Percentiles rank a stretch among this genome's conserved stretches.
phyloP scores from a whole-genome alignment of 1,140 invertebrate genomes.

The Patella vulgata region DNA sequence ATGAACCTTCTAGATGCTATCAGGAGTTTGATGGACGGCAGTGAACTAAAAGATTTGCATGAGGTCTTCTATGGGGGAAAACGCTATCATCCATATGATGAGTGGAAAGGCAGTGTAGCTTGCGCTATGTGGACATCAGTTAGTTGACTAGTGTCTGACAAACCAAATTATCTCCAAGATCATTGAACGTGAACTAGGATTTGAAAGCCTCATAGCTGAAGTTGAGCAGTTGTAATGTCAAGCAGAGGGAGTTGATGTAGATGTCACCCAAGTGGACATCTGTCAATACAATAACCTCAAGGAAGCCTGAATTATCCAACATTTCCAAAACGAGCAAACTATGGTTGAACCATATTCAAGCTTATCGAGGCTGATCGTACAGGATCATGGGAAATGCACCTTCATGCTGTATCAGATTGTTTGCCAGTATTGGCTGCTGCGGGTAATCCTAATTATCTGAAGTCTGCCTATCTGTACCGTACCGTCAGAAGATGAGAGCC shows the following conservation, averaged over 20 bases:
- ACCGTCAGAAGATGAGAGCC: conserved; percentile 65
- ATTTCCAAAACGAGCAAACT: too few relatives aligned
- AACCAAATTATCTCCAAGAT: conserved; percentile 1
- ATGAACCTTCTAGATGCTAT: conserved; percentile 46
- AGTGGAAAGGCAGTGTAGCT: conserved; percentile 59
- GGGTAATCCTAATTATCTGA: conserved; percentile 68
- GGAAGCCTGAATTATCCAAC: too few relatives aligned
- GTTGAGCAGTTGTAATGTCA: too few relatives aligned
- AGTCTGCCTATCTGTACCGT: conserved; percentile 67
- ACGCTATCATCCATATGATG: conserved; percentile 58
- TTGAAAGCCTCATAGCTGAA: too few relatives aligned
- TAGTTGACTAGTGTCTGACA: conserved; percentile 28
- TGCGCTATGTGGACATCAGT: conserved; percentile 63
- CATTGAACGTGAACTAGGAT: too few relatives aligned
- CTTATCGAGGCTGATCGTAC: conserved; percentile 46
- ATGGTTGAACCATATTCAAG: conserved; percentile 42
- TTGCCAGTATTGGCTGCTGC: conserved; percentile 65
- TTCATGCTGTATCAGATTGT: conserved; percentile 50
- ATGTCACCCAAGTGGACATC: too few relatives aligned
- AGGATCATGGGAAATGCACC: conserved; percentile 39
- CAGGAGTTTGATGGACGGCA: conserved; percentile 37
- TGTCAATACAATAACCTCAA: too few relatives aligned
- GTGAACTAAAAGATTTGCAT: conserved; percentile 33
- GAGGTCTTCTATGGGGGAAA: conserved; percentile 38
- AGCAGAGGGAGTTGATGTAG: too few relatives aligned